Conservation (phyloP, 2,797 vertebrate species). For the Sciurus carolinensis region DNA sequence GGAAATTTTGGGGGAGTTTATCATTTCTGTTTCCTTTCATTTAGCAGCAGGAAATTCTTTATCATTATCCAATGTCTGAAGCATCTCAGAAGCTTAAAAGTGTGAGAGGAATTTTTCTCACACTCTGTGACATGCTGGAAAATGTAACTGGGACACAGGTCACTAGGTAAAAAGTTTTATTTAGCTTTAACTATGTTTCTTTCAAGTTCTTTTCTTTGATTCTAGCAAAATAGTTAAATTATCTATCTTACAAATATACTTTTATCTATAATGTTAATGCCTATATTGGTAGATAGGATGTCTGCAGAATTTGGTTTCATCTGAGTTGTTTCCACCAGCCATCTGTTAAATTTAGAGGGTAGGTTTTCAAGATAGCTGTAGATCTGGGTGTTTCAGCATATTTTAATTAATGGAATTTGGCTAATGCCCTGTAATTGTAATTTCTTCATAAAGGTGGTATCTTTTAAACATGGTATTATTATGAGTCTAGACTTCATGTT, state of each 20-base stretch:
- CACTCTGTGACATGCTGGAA: slow-evolving; percentile 97
- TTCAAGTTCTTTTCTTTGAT: neutral
- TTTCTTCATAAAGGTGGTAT: neutral
- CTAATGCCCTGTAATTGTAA: slow-evolving; percentile 3
- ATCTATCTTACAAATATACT: neutral
- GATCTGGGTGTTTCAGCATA: neutral
- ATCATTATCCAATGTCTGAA: slow-evolving; percentile 95
- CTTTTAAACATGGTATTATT: neutral
- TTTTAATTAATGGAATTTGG: neutral
- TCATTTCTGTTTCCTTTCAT: slow-evolving; percentile 74
- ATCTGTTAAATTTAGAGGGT: neutral
- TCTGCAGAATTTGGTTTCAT: neutral
- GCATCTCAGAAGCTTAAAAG: slow-evolving; percentile 95
- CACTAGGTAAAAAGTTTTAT: slow-evolving; percentile 92
- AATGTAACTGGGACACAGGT: slow-evolving; percentile 95
- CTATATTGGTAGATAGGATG: neutral
- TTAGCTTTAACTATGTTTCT: slow-evolving; percentile 27
- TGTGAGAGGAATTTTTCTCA: slow-evolving; percentile 97
- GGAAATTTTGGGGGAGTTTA: slow-evolving; percentile 2
- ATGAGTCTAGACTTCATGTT: neutral
- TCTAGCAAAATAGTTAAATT: slow-evolving; percentile 34
- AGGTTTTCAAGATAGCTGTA: neutral
- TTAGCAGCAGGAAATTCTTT: slow-evolving; percentile 96
- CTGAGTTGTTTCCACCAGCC: neutral
- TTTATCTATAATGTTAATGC: neutral